A percentile compares a stretch with the other conserved stretches of the same genome.
Evolutionary conservation across 2,113 vertebrate genomes (phyloP).

Genomic region (Oenanthe oenanthe): DNA sequence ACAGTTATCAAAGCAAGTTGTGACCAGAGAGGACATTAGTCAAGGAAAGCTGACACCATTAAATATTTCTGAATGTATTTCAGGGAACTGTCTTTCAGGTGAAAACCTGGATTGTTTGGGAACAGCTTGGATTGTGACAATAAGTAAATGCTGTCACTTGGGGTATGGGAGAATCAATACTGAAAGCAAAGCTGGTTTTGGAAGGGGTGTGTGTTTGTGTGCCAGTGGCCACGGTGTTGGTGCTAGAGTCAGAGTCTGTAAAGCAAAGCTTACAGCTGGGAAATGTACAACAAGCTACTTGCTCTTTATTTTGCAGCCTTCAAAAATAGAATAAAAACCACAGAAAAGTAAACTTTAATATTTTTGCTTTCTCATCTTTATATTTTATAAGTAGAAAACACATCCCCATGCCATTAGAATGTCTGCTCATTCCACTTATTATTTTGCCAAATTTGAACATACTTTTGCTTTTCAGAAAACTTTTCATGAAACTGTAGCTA

Average conservation of each 20-base stretch:
- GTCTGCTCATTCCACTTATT: background rate
- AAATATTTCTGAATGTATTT: background rate
- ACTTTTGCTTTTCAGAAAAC: background rate
- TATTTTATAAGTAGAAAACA: background rate
- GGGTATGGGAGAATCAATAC: background rate
- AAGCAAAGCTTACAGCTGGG: background rate
- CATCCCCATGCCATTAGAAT: background rate
- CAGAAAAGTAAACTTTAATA: background rate
- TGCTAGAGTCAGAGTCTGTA: background rate
- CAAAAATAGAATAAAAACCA: background rate
- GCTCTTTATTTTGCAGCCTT: background rate
- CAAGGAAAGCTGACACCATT: background rate
- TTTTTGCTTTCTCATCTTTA: background rate
- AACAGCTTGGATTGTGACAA: background rate
- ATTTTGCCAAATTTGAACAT: background rate
- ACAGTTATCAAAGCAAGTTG: rapidly evolving
- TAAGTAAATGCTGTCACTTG: background rate
- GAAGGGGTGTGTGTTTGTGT: rapidly evolving
- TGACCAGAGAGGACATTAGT: background rate
- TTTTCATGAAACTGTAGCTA: background rate
- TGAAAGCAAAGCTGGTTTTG: background rate
- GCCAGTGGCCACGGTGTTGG: rapidly evolving
- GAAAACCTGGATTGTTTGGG: no score
- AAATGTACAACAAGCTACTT: background rate
- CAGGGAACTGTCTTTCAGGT: background rate